Percentiles rank a stretch among this genome's conserved stretches.
Conservation (phyloP, 2,113 vertebrate genomes). For the Myxocyprinus asiaticus region DNA sequence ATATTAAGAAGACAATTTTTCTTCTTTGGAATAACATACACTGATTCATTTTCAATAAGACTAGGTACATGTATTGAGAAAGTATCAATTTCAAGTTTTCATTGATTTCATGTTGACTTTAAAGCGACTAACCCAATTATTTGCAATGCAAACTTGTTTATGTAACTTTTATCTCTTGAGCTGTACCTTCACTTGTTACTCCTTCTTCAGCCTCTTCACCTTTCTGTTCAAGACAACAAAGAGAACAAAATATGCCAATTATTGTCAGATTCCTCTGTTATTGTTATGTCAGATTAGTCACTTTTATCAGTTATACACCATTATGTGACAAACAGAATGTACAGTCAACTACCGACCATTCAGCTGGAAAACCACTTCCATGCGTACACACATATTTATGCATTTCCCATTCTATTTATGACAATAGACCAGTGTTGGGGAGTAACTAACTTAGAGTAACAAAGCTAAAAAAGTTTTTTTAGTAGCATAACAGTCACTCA, state of each 20-base stretch:
- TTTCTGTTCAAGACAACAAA: conserved; percentile 77
- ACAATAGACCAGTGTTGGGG: conserved; percentile 17
- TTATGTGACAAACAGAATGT: not conserved
- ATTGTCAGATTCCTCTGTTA: too few relatives aligned
- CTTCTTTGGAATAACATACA: too few relatives aligned
- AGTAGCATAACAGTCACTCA: too few relatives aligned
- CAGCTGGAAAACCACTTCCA: not conserved
- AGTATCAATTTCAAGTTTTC: too few relatives aligned
- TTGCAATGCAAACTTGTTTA: not conserved
- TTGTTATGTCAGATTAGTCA: not conserved
- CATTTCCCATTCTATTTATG: not conserved
- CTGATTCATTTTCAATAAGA: too few relatives aligned
- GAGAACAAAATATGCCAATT: not conserved
- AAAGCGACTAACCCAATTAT: not conserved
- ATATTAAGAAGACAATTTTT: too few relatives aligned
- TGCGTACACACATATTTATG: not conserved
- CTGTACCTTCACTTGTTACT: conserved; percentile 95
- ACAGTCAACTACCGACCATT: not conserved
- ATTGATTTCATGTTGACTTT: too few relatives aligned
- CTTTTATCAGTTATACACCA: not conserved
- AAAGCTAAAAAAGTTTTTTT: too few relatives aligned
- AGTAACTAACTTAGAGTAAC: not conserved
- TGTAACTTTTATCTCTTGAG: not conserved
- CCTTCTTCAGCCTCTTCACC: conserved; percentile 91
- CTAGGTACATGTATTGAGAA: too few relatives aligned